A percentile compares a stretch with the other conserved stretches of the same genome.
Conservation (phyloP, 2,113 vertebrate genomes). For the Macrotus californicus region DNA sequence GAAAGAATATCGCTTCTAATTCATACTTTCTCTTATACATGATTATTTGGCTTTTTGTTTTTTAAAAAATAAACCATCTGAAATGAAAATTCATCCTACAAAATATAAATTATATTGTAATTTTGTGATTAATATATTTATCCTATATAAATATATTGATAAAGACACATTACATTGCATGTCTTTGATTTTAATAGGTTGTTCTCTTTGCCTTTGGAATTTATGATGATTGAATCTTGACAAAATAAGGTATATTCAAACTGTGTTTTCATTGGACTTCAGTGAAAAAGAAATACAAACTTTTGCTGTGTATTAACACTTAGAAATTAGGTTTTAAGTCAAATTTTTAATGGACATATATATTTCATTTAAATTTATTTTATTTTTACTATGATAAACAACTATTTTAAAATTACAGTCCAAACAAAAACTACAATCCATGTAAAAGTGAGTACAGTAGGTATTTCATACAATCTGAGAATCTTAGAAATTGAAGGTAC, state of each 20-base stretch:
- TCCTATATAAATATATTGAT: neutral
- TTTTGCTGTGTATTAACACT: neutral
- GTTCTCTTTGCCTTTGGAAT: neutral
- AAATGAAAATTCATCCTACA: neutral
- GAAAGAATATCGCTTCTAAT: neutral
- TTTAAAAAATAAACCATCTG: neutral
- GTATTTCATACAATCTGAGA: neutral
- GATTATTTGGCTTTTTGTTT: neutral
- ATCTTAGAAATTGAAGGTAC: neutral
- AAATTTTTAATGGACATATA: neutral
- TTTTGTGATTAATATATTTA: neutral
- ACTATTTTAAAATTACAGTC: neutral
- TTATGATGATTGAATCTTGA: conserved; percentile 24
- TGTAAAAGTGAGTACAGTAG: neutral
- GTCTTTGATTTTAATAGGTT: neutral
- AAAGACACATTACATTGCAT: neutral
- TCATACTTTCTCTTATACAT: neutral
- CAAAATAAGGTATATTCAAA: neutral
- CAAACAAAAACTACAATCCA: neutral
- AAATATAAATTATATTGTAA: neutral
- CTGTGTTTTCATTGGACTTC: neutral
- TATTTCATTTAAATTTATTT: neutral
- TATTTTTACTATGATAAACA: neutral
- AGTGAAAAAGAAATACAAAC: neutral
- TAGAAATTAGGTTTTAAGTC: conserved; percentile 4